phyloP scores from a whole-genome alignment of 1,140 invertebrate species.

The Linepithema humile region DNA sequence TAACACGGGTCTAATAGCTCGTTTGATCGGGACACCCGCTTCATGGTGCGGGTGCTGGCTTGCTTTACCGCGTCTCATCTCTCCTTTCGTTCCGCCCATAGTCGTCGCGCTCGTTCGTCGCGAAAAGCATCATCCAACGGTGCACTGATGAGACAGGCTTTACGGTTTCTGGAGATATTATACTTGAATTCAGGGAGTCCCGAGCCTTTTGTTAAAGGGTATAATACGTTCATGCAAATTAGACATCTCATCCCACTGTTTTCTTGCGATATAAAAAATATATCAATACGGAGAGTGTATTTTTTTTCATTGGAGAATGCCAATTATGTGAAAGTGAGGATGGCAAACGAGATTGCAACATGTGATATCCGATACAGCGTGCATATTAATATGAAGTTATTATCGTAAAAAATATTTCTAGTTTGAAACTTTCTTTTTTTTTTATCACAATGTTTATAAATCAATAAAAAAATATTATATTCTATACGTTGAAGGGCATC shows the following conservation, averaged over 20 bases:
- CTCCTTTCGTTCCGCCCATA: constrained; percentile 1
- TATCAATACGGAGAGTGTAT: not conserved
- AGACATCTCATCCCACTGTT: constrained; percentile 8
- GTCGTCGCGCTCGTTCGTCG: constrained; percentile 40
- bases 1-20: constrained; percentile 77
- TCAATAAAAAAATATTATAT: not conserved
- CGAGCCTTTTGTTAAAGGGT: constrained; percentile 12
- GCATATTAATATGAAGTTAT: not conserved
- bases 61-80: constrained; percentile 65
- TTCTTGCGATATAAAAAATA: not conserved
- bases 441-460: not conserved
- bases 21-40: constrained; percentile 74
- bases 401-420: not conserved
- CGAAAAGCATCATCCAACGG: constrained; percentile 48
- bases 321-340: not conserved
- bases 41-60: constrained; percentile 56
- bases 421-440: not conserved
- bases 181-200: constrained; percentile 41
- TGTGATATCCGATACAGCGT: no score
- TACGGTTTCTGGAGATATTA: constrained; percentile 47
- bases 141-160: constrained; percentile 50
- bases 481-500: not conserved
- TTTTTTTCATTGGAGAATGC: not conserved
- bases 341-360: not conserved
- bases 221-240: constrained; percentile 29